phyloP scores from a whole-genome alignment of 2,888 invertebrate genomes.

The Chorisops tibialis region DNA sequence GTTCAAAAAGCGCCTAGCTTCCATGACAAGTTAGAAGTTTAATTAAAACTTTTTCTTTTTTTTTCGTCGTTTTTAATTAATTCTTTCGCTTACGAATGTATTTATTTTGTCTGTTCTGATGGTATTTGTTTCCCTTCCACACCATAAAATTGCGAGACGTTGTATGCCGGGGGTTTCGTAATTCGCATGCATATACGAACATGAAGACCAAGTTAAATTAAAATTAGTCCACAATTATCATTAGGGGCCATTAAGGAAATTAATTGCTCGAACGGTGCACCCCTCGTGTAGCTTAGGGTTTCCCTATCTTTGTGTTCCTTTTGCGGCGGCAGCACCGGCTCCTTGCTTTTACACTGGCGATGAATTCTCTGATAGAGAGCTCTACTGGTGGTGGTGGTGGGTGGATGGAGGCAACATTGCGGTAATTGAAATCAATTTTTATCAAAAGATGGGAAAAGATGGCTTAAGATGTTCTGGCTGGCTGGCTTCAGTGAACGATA shows the following conservation, averaged over 20 bases:
- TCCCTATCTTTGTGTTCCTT: neutral
- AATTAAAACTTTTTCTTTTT: constrained; percentile 16
- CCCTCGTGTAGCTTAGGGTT: neutral
- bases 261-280: constrained; percentile 23
- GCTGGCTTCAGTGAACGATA: neutral
- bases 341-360: neutral
- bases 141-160: constrained; percentile 6
- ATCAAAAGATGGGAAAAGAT: neutral
- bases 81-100: constrained; percentile 26
- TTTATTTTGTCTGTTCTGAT: constrained; percentile 26
- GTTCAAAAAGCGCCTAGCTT: too few relatives aligned
- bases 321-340: neutral
- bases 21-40: constrained; percentile 24
- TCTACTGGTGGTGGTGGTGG: neutral
- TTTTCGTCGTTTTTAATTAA: constrained; percentile 26
- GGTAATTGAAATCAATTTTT: constrained; percentile 22
- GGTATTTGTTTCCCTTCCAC: constrained; percentile 22
- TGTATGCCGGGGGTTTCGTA: neutral
- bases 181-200: constrained; percentile 17
- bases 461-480: constrained; percentile 6
- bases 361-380: neutral
- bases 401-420: neutral
- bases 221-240: constrained; percentile 28
- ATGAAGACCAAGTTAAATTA: constrained; percentile 28
- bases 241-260: constrained; percentile 27